Evolutionary conservation across 2,888 invertebrate genomes (phyloP).

Genomic region (Adelphocoris suturalis): DNA sequence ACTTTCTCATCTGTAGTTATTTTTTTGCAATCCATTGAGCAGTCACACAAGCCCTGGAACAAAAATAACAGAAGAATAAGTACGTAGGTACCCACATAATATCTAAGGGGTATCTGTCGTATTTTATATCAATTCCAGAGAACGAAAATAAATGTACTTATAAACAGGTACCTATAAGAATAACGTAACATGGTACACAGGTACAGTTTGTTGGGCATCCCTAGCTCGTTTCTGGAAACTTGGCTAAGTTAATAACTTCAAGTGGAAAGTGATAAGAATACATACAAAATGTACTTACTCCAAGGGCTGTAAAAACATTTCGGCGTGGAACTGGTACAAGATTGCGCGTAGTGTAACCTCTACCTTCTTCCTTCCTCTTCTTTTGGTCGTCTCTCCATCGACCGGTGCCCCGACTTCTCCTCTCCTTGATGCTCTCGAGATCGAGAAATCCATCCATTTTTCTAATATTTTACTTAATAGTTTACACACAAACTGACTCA

Average conservation of each 20-base stretch:
- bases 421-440: too few species aligned
- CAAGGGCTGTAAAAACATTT: slow-evolving; percentile 25
- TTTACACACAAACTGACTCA: too few species aligned
- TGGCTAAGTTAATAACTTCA: slow-evolving; percentile 14
- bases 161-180: slow-evolving; percentile 6
- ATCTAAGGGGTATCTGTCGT: slow-evolving; percentile 18
- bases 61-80: slow-evolving; percentile 28
- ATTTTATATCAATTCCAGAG: slow-evolving; percentile 20
- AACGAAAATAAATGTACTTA: slow-evolving; percentile 20
- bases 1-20: slow-evolving; percentile 20
- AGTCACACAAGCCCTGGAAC: slow-evolving; percentile 33
- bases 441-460: too few species aligned
- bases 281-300: slow-evolving; percentile 18
- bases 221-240: slow-evolving; percentile 11
- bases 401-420: too few species aligned
- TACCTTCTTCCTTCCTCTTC: too few species aligned
- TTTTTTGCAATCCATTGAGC: slow-evolving; percentile 10
- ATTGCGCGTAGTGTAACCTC: slow-evolving; percentile 11
- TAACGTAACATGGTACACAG: slow-evolving; percentile 20
- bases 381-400: too few species aligned
- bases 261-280: slow-evolving; percentile 20
- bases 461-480: too few species aligned
- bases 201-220: slow-evolving; percentile 18
- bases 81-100: slow-evolving; percentile 1
- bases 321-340: neutral